Evolutionary conservation across 92 coral and sea anemone species (phyloP).

Genomic region (Epizoanthus ramosus): DNA sequence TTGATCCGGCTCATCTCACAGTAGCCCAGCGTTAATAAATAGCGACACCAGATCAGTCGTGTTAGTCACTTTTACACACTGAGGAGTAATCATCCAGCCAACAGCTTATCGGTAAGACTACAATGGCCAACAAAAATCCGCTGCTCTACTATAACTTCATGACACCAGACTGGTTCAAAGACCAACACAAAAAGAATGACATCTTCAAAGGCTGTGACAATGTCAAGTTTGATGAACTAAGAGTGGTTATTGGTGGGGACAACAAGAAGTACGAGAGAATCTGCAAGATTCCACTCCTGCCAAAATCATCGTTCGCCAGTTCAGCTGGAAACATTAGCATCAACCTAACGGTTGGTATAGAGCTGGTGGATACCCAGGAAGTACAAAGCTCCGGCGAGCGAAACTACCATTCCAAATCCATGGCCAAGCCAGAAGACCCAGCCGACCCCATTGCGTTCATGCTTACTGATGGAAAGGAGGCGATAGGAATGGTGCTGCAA

Average conservation of each 20-base stretch:
- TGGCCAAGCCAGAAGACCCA: not conserved
- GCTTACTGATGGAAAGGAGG: slow-evolving; percentile 6
- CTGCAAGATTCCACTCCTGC: slow-evolving; percentile 16
- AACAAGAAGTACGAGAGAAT: slow-evolving; percentile 5
- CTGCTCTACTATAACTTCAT: slow-evolving; percentile 31
- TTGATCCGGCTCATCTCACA: no score
- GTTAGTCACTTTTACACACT: no score
- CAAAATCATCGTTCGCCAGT: not conserved
- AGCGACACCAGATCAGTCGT: no score
- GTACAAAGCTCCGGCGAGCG: not conserved
- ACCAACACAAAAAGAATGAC: not conserved
- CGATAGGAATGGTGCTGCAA: slow-evolving; percentile 32
- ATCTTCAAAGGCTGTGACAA: not conserved
- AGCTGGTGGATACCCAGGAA: not conserved
- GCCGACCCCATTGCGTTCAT: slow-evolving; percentile 16
- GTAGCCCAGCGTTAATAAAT: no score
- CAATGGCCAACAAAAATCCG: no score
- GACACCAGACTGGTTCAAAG: slow-evolving; percentile 17
- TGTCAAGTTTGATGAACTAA: not conserved
- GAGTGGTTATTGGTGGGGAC: slow-evolving; percentile 17
- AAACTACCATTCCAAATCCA: not conserved
- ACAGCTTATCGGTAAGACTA: no score
- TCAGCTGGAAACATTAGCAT: not conserved
- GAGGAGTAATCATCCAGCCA: no score
- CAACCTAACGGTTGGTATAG: slow-evolving; percentile 15